Conservation (phyloP, 2,888 invertebrate species). For the Cabera pusaria region DNA sequence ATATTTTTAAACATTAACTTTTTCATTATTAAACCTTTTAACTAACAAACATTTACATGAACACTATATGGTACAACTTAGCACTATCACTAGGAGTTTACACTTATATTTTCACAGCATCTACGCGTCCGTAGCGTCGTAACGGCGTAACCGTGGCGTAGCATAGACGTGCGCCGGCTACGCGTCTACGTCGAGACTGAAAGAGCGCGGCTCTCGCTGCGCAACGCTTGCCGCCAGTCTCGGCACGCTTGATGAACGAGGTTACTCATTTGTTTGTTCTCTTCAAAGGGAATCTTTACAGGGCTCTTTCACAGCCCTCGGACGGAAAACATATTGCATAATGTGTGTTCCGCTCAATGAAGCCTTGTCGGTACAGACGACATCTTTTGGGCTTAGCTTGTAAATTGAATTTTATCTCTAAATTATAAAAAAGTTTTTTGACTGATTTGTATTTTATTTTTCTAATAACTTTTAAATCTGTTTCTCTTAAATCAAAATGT, state of each 20-base stretch:
- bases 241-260: slow-evolving; percentile 43
- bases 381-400: too few relatives aligned
- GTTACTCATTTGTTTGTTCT: slow-evolving; percentile 56
- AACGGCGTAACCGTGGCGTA: slow-evolving; percentile 31
- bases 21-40: slow-evolving; percentile 31
- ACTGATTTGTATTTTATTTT: too few relatives aligned
- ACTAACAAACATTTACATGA: slow-evolving; percentile 32
- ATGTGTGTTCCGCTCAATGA: slow-evolving; percentile 22
- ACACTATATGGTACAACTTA: slow-evolving; percentile 11
- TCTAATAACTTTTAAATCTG: too few relatives aligned
- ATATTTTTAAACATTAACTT: slow-evolving; percentile 42
- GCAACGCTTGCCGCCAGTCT: slow-evolving; percentile 34
- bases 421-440: too few relatives aligned
- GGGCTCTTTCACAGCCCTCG: slow-evolving; percentile 44
- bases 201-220: slow-evolving; percentile 31
- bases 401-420: too few relatives aligned
- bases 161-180: slow-evolving; percentile 39
- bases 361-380: slow-evolving; percentile 5
- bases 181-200: slow-evolving; percentile 46
- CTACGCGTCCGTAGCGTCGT: slow-evolving; percentile 30
- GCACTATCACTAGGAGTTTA: too few relatives aligned
- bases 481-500: too few relatives aligned
- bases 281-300: slow-evolving; percentile 49
- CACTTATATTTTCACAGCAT: slow-evolving; percentile 10
- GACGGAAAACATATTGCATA: slow-evolving; percentile 32